Percentiles rank a stretch among this genome's conserved stretches.
phyloP scores from a whole-genome alignment of 2,888 invertebrate species.

The Mesorhabditis sp. region DNA sequence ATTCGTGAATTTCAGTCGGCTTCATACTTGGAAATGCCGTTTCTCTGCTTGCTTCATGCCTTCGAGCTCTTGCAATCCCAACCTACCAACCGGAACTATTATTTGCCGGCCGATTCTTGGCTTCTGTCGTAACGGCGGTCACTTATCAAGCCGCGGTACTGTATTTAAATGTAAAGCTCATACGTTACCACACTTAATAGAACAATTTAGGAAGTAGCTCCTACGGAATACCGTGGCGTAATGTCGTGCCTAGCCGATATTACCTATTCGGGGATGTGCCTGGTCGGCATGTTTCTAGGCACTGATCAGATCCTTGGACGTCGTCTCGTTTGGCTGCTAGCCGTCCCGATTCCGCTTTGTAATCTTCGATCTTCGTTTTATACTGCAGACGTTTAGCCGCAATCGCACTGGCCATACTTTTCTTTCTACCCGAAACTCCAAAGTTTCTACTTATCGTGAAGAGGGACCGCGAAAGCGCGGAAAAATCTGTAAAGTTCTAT shows the following conservation, averaged over 20 bases:
- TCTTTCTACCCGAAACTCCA: constrained; percentile 44
- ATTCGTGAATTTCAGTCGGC: constrained; percentile 27
- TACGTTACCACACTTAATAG: not conserved
- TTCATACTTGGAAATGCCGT: constrained; percentile 32
- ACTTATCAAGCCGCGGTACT: constrained; percentile 46
- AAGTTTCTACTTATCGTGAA: constrained; percentile 36
- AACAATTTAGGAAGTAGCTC: constrained; percentile 41
- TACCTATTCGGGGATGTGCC: constrained; percentile 35
- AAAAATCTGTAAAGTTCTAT: constrained; percentile 33
- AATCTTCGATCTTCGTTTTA: constrained; percentile 5
- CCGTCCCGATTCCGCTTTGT: constrained; percentile 34
- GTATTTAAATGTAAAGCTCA: constrained; percentile 31
- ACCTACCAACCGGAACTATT: constrained; percentile 33
- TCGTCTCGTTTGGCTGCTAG: constrained; percentile 31
- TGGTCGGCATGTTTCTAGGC: constrained; percentile 40
- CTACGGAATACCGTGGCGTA: constrained; percentile 40
- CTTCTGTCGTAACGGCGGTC: constrained; percentile 41
- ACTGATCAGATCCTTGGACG: constrained; percentile 33
- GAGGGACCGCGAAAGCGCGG: constrained; percentile 22
- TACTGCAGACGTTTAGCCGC: constrained; percentile 18
- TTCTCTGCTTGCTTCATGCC: constrained; percentile 26
- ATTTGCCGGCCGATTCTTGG: constrained; percentile 33
- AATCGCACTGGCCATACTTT: constrained; percentile 26
- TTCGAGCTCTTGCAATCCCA: constrained; percentile 30
- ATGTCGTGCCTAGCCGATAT: constrained; percentile 42